A percentile compares a stretch with the other conserved stretches of the same genome.
Evolutionary conservation across 2,888 invertebrate species (phyloP).

Genomic region (Pardosa pseudoannulata): DNA sequence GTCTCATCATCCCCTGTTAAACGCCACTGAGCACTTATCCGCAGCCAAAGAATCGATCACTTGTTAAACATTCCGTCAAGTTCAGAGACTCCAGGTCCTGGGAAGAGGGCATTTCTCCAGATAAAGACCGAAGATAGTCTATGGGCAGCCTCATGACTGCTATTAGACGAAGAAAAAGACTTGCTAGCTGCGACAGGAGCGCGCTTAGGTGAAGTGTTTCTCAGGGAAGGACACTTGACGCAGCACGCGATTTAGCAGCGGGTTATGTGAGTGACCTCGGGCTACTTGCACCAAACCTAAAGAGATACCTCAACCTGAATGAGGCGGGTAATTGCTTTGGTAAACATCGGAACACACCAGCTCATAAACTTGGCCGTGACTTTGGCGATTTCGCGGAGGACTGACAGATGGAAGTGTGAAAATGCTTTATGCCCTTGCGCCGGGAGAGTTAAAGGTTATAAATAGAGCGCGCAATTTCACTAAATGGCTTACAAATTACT

Average conservation of each 20-base stretch:
- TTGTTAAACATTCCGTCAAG: slow-evolving; percentile 60
- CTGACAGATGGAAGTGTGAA: background rate
- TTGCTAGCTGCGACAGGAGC: slow-evolving; percentile 17
- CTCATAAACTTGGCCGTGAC: slow-evolving; percentile 12
- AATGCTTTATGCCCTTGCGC: background rate
- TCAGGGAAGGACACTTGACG: slow-evolving; percentile 54
- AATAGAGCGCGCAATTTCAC: background rate
- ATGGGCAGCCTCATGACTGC: slow-evolving; percentile 40
- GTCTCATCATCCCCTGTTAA: background rate
- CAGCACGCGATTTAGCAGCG: slow-evolving; percentile 64
- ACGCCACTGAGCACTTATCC: slow-evolving; percentile 51
- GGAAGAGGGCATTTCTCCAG: slow-evolving; percentile 53
- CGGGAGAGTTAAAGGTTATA: background rate
- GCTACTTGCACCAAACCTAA: slow-evolving; percentile 45
- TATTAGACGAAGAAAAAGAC: slow-evolving; percentile 62
- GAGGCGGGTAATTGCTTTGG: slow-evolving; percentile 59
- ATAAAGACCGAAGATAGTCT: slow-evolving; percentile 46
- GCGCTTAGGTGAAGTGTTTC: slow-evolving; percentile 69
- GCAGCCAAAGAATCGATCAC: slow-evolving; percentile 55
- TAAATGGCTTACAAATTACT: background rate
- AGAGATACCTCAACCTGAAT: slow-evolving; percentile 39
- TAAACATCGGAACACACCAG: slow-evolving; percentile 43
- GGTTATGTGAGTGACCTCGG: slow-evolving; percentile 69
- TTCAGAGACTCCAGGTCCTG: slow-evolving; percentile 54
- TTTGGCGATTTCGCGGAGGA: slow-evolving; percentile 13